Evolutionary conservation across 1,140 invertebrate genomes (phyloP).

Genomic region (Drosophila tropicalis): DNA sequence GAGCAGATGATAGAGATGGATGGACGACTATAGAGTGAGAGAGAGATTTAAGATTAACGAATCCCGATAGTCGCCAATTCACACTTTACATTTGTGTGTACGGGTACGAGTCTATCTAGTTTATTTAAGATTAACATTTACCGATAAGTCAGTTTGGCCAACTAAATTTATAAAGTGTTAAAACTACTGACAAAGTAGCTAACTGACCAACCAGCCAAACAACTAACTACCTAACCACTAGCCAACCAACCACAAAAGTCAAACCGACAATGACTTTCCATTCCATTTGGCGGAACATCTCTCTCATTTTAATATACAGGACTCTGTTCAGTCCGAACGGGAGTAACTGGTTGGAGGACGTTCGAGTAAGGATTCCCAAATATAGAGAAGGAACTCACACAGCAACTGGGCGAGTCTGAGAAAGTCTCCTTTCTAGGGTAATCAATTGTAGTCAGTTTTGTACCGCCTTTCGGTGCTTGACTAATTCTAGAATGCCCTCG

Average conservation of each 20-base stretch:
- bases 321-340: too few relatives aligned
- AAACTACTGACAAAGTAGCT: conserved; percentile 70
- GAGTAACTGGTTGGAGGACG: too few relatives aligned
- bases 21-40: neutral
- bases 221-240: too few relatives aligned
- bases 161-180: conserved; percentile 53
- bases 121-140: conserved; percentile 36
- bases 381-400: too few relatives aligned
- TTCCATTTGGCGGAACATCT: neutral
- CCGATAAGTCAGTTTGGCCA: conserved; percentile 46
- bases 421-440: too few relatives aligned
- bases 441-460: too few relatives aligned
- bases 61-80: conserved; percentile 21
- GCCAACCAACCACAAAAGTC: neutral
- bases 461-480: too few relatives aligned
- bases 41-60: conserved; percentile 20
- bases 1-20: conserved; percentile 25
- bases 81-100: conserved; percentile 13
- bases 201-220: neutral
- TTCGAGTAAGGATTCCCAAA: too few relatives aligned
- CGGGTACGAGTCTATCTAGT: neutral
- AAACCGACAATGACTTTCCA: neutral
- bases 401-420: too few relatives aligned
- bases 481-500: too few relatives aligned
- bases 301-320: neutral